Evolutionary conservation across 2,888 invertebrate genomes (phyloP), one percentile per base, ranked within the genome.

Genomic region (Plutella xylostella): DNA sequence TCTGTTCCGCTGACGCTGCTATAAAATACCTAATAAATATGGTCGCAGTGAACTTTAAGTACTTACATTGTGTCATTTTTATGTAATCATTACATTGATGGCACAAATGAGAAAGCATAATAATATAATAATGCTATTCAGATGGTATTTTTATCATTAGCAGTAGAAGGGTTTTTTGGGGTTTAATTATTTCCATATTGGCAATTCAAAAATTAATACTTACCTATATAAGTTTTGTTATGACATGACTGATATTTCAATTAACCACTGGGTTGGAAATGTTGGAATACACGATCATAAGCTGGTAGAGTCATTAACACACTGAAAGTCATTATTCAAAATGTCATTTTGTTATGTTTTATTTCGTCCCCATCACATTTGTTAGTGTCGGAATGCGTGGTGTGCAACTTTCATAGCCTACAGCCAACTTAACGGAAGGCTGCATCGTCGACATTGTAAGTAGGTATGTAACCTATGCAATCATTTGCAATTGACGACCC

Each of bases 21-120:
- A 72, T 76, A 72, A 76, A 75, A 77, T 74, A 70, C 72, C 70
- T 72, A 75, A 73, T 71, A 70, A 74, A 71, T 63, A 70, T 64
- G 61, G 60, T 63, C 53, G 62, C 53, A 55, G 47, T 61, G 60
- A 61, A 60, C 60, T 61, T 62, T 59, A 53, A 42, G 31, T 31
- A 28, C 5, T n/a, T 18, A 31, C 19, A 31, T 30, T 31, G 42
- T 18, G 14, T 12, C 42, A n/a, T 18, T n/a, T 31, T 31, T 40
- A n/a, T 42, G 42, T 30, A 42, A n/a, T 42, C 42, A 39, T 28
- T 25, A 39, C 39, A 22, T 39, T 37, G 19, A 28, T 22, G 5
- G 17, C 25, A n/a, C 39, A 11, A 15, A 7, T 2, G 17, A 28
- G 28, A 28, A 28, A n/a, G 28, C 11, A 12, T 28, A n/a, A 12